A percentile compares a stretch with the other conserved stretches of the same genome.
Evolutionary conservation across 2,113 vertebrate genomes (phyloP).

Genomic region (Callocephalon fimbriatum): DNA sequence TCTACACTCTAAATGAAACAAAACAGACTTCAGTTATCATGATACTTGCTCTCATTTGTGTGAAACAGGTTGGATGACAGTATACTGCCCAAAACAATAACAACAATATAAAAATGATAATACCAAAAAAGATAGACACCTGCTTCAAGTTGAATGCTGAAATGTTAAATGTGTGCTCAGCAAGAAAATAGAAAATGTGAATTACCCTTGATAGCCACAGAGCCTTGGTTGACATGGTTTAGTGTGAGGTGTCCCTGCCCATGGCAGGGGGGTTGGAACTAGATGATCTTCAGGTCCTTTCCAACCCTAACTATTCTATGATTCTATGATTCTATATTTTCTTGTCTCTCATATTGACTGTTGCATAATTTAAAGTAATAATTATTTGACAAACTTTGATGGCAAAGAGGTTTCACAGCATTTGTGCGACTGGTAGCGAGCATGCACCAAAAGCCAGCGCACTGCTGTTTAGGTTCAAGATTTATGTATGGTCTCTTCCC

Average conservation of each 20-base stretch:
- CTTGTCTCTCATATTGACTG: not conserved
- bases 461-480: not conserved
- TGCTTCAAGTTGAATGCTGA: not conserved
- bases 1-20: not conserved
- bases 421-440: not conserved
- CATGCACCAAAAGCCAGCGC: not conserved
- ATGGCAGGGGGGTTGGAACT: too few relatives aligned
- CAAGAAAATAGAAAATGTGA: not conserved
- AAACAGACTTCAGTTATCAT: not conserved
- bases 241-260: too few relatives aligned
- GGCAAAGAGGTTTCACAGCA: not conserved
- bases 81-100: not conserved
- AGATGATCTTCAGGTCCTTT: too few relatives aligned
- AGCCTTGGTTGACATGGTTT: too few relatives aligned
- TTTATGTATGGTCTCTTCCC: not conserved
- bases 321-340: not conserved
- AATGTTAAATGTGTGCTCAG: not conserved
- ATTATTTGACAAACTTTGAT: not conserved
- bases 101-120: not conserved
- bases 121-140: not conserved
- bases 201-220: not conserved
- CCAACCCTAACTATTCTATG: too few relatives aligned
- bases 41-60: not conserved
- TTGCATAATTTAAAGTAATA: not conserved
- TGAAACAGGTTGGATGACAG: not conserved